A percentile compares a stretch with the other conserved stretches of the same genome.
Conservation (phyloP, 1,140 invertebrate species). For the Schlechtendalia chinensis region DNA sequence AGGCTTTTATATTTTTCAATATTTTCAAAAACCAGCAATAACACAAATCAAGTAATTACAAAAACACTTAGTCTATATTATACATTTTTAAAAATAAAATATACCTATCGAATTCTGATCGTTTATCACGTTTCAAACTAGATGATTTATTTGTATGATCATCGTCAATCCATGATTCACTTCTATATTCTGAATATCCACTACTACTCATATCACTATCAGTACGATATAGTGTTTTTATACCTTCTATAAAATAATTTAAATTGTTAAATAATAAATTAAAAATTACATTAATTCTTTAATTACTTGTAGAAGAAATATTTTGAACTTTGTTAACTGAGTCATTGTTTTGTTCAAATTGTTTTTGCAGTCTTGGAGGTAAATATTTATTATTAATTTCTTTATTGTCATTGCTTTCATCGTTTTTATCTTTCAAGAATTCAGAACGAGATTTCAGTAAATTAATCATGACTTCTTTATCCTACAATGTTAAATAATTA, state of each 20-base stretch:
- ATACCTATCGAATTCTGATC: conserved; percentile 44
- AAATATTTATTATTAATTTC: conserved; percentile 34
- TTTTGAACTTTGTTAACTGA: conserved; percentile 19
- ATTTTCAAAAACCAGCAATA: too few relatives aligned
- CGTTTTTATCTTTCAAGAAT: conserved; percentile 26
- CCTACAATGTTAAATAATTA: neutral
- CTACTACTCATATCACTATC: conserved; percentile 48
- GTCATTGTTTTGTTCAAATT: conserved; percentile 32
- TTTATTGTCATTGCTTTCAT: conserved; percentile 40
- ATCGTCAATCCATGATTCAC: conserved; percentile 45
- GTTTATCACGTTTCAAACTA: conserved; percentile 37
- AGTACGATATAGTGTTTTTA: conserved; percentile 29
- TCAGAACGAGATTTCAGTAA: neutral
- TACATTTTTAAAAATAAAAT: neutral
- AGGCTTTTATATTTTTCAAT: too few relatives aligned
- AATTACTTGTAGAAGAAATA: conserved; percentile 26
- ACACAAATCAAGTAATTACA: too few relatives aligned
- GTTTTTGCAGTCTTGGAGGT: conserved; percentile 36
- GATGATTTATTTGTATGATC: conserved; percentile 40
- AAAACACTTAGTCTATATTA: too few relatives aligned
- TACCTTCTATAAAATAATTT: conserved; percentile 3
- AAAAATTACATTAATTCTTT: neutral
- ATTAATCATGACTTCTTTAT: conserved; percentile 18
- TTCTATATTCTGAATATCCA: conserved; percentile 44
- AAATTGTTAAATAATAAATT: neutral